Percentiles rank a stretch among this genome's conserved stretches.
phyloP scores from a whole-genome alignment of 2,888 invertebrate genomes.

The Notodonta ziczac region DNA sequence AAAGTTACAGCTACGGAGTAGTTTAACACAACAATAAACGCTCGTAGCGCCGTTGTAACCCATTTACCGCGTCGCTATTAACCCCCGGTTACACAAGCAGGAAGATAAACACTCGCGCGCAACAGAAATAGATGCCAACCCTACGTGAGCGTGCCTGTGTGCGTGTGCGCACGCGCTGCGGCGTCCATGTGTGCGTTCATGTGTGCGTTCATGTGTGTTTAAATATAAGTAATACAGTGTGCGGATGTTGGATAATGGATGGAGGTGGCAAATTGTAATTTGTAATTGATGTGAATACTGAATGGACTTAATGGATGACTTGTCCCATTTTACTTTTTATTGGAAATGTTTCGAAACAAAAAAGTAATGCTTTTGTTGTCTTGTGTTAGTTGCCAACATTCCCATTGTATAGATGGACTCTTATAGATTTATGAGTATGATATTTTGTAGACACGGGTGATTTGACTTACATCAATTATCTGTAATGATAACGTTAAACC shows the following conservation, averaged over 20 bases:
- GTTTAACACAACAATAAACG: slow-evolving; percentile 36
- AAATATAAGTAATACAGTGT: slow-evolving; percentile 22
- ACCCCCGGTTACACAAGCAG: slow-evolving; percentile 59
- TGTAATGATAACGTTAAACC: too few relatives aligned
- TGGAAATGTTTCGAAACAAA: too few relatives aligned
- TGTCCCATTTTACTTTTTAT: too few relatives aligned
- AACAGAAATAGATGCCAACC: slow-evolving; percentile 62
- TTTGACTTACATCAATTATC: too few relatives aligned
- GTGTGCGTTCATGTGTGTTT: slow-evolving; percentile 18
- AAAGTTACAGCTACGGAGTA: slow-evolving; percentile 19
- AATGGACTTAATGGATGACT: neutral
- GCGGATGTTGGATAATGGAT: slow-evolving; percentile 15
- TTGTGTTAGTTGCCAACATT: too few relatives aligned
- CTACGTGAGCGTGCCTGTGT: slow-evolving; percentile 45
- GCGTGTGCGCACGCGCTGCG: slow-evolving; percentile 14
- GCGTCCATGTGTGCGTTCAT: slow-evolving; percentile 20
- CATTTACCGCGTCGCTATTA: slow-evolving; percentile 44
- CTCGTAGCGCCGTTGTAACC: slow-evolving; percentile 43
- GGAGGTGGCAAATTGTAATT: slow-evolving; percentile 24
- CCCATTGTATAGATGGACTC: too few relatives aligned
- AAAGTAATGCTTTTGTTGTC: too few relatives aligned
- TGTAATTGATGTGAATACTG: neutral
- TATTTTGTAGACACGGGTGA: too few relatives aligned
- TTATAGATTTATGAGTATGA: too few relatives aligned
- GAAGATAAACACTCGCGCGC: slow-evolving; percentile 59